Percentiles rank a stretch among this genome's conserved stretches.
These are phyloP conservation scores for Megastigmus dorsalis DNA, from an alignment of 2,888 invertebrate species.

Conservation along the genomic window DNA sequence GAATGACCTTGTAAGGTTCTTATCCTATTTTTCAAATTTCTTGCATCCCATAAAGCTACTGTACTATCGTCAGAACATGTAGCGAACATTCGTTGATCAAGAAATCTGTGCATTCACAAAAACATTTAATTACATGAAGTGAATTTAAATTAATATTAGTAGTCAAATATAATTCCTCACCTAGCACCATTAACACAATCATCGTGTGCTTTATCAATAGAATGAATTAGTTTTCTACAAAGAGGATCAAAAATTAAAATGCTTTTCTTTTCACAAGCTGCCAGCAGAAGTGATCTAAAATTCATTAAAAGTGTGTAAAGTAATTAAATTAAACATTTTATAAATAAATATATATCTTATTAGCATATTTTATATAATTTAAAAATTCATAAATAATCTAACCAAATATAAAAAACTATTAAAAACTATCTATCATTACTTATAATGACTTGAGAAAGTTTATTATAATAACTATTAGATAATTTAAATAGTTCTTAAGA, in stretches of 20 bases:
- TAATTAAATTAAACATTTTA: too few species aligned
- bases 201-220: slow-evolving; percentile 87
- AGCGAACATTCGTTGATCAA: slow-evolving; percentile 90
- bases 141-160: slow-evolving; percentile 9
- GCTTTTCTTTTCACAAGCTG: slow-evolving; percentile 93
- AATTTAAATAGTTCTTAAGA: too few species aligned
- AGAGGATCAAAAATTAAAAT: slow-evolving; percentile 91
- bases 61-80: slow-evolving; percentile 96
- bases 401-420: not conserved
- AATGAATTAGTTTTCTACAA: slow-evolving; percentile 83
- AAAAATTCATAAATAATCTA: too few species aligned
- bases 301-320: too few species aligned
- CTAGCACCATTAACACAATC: slow-evolving; percentile 96
- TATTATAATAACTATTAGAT: too few species aligned
- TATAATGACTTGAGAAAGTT: too few species aligned
- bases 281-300: slow-evolving; percentile 86
- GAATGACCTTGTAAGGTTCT: slow-evolving; percentile 89
- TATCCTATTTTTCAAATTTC: slow-evolving; percentile 86
- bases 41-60: slow-evolving; percentile 94
- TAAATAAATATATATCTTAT: too few species aligned
- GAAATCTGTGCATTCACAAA: slow-evolving; percentile 86
- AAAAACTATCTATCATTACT: too few species aligned
- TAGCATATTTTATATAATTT: too few species aligned
- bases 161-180: slow-evolving; percentile 77
- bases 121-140: too few species aligned